Evolutionary conservation across 2,888 invertebrate species (phyloP).

Genomic region (Sussaba pulchella): DNA sequence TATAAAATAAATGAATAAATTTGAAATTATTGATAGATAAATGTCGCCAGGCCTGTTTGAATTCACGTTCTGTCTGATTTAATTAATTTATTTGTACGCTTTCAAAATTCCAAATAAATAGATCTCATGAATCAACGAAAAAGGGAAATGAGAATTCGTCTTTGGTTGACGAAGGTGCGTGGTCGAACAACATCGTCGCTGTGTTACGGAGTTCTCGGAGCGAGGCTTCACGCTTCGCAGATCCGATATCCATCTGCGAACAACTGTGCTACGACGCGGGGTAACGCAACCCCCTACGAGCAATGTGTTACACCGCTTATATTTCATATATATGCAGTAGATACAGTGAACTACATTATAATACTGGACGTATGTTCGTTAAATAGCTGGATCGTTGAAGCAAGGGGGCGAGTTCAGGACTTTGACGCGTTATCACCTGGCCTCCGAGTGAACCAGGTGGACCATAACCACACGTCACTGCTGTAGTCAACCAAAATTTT

Average conservation of each 20-base stretch:
- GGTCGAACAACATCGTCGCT: slow-evolving; percentile 55
- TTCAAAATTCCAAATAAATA: too few relatives aligned
- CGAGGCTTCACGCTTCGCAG: slow-evolving; percentile 74
- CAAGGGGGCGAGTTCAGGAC: slow-evolving; percentile 60
- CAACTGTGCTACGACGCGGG: slow-evolving; percentile 54
- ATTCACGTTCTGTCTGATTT: too few relatives aligned
- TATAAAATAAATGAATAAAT: too few relatives aligned
- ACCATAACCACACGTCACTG: slow-evolving; percentile 25
- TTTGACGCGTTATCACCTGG: slow-evolving; percentile 77
- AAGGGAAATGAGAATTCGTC: too few relatives aligned
- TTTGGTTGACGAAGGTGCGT: slow-evolving; percentile 32
- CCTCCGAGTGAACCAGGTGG: slow-evolving; percentile 60
- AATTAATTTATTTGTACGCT: too few relatives aligned
- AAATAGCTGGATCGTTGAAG: slow-evolving; percentile 38
- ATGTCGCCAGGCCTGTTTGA: too few relatives aligned
- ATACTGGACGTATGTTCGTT: slow-evolving; percentile 42
- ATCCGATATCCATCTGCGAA: slow-evolving; percentile 76
- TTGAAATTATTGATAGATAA: too few relatives aligned
- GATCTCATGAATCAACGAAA: too few relatives aligned
- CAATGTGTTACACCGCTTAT: slow-evolving; percentile 54
- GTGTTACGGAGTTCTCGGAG: slow-evolving; percentile 58
- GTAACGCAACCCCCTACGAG: slow-evolving; percentile 52
- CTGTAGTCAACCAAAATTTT: neutral
- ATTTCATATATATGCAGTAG: slow-evolving; percentile 14
- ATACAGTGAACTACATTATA: slow-evolving; percentile 64